Percentiles rank a stretch among this genome's conserved stretches.
phyloP scores from a whole-genome alignment of 2,797 vertebrate genomes.

The Bryconaethiops microstoma region DNA sequence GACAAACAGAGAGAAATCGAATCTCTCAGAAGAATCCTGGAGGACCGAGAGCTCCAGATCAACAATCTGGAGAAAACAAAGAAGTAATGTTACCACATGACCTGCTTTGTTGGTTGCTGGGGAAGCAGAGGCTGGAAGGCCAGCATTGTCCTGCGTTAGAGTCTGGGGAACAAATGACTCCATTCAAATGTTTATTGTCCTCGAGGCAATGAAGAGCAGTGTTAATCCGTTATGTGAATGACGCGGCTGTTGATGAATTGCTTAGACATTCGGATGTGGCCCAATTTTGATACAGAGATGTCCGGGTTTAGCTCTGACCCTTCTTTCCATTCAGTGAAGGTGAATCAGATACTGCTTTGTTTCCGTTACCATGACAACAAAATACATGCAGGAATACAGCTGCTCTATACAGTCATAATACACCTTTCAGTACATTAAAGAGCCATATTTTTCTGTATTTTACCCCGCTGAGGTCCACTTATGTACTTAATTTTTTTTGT shows the following conservation, averaged over 20 bases:
- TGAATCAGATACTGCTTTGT: background rate
- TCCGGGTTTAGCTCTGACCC: background rate
- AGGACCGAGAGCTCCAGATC: slow-evolving; percentile 82
- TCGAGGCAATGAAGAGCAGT: slow-evolving; percentile 13
- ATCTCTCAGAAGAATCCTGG: slow-evolving; percentile 81
- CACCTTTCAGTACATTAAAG: background rate
- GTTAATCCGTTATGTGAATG: slow-evolving; percentile 5
- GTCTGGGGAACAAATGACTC: slow-evolving; percentile 3
- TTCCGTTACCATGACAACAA: background rate
- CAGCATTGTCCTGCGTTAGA: slow-evolving; percentile 7
- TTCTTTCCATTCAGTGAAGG: background rate
- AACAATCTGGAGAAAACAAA: slow-evolving; percentile 78
- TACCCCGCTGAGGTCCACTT: too few relatives aligned
- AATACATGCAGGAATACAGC: background rate
- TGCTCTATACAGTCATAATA: background rate
- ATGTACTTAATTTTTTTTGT: too few relatives aligned
- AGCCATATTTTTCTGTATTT: too few relatives aligned
- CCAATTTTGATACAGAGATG: background rate
- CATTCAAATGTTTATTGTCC: slow-evolving; percentile 18
- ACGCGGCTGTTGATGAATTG: background rate
- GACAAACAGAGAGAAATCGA: slow-evolving; percentile 92
- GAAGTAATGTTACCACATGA: slow-evolving; percentile 68
- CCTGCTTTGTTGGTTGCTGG: slow-evolving; percentile 33
- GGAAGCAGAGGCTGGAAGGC: slow-evolving; percentile 19
- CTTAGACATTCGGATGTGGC: background rate